Evolutionary conservation across 2,113 vertebrate species (phyloP), one percentile per base, ranked within the genome.

Genomic region (Ammospiza caudacuta): DNA sequence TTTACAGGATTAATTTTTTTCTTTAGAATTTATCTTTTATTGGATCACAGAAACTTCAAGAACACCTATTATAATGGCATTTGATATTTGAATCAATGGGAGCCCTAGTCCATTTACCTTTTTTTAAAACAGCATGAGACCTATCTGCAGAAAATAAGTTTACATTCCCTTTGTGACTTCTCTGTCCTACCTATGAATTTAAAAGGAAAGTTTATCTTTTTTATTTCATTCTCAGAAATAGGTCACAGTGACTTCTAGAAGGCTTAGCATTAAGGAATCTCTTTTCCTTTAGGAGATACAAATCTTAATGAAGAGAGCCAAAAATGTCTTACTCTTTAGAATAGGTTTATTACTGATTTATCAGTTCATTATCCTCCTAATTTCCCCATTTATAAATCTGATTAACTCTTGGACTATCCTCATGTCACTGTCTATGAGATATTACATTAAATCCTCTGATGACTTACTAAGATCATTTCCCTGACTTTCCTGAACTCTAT

Each of bases 301-400:
- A 96, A 96, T 97, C 96, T 97, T 98, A 97, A 97, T 97, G 97
- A 98, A 97, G 93, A 96, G 89, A 97, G 94, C 96, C 95, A 97
- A 97, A 97, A 98, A 97, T 94, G 90, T 96, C 95, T 97, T 83
- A 95, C 82, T 96, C 94, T 96, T 97, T 96, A 89, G 95, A 97
- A 98, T 90, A 96, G 87, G 95, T 97, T 96, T 97, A 96, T 97
- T 97, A 97, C 96, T 97, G 95, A 98, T 97, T 98, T 97, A 97
- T 98, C 97, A 98, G 97, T 97, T 98, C 97, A 98, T 97, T 98
- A 97, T 97, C 96, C 96, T 97, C 86, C 90, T 98, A 98, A 98
- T 97, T 97, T 95, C 70, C 79, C 93, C 95, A 97, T 97, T 98
- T 98, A 97, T 98, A 98, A 97, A 97, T 98, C 96, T 97, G 97